Evolutionary conservation across 1,140 invertebrate species (phyloP), one percentile per base, ranked within the genome.

Genomic region (Cydia splendana): DNA sequence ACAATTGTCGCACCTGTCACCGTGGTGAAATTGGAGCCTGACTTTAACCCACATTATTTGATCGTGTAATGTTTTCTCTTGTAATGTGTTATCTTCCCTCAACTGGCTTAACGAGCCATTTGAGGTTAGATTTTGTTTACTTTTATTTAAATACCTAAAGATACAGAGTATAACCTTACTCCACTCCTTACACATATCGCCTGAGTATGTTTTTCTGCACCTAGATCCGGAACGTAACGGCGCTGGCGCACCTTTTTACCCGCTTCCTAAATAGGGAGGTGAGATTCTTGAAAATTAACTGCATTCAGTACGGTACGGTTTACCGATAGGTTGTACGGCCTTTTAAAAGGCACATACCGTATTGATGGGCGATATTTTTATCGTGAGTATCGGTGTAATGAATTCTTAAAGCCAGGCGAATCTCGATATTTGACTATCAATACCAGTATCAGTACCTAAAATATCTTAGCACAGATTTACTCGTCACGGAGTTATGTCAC

Each of bases 231-330:
- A 51, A 34, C 67, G 38, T 69, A 69, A 76, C 76, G 51, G 76
- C 34, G 34, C 45, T 4, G 4, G 38, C 13, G 75, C 34, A 18
- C n/a, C 53, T 77, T 73, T 73, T 77, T 57, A 10, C 18, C 51
- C 15, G 4, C 67, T 74, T 69, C 76, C 76, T 77, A 77, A 77
- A 77, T 30, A 76, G 76, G 67, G n/a, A 15, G 30, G 76, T 34
- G 20, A 51, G 76, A 77, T 77, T 77, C 76, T 71, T 51, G 67
- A 74, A 77, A 77, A 77, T 77, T 77, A 77, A 77, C 76, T 57
- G 76, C 67, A 62, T 71, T 45, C 67, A 71, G 34, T 38, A 71
- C 38, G 67, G 67, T 71, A 71, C 6, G 67, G 34, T 69, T 69
- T 69, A 69, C 67, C 67, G 67, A 18, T 38, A 34, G 65, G 20